Conservation (phyloP, 2,888 invertebrate species). For the Lasius fuliginosus region DNA sequence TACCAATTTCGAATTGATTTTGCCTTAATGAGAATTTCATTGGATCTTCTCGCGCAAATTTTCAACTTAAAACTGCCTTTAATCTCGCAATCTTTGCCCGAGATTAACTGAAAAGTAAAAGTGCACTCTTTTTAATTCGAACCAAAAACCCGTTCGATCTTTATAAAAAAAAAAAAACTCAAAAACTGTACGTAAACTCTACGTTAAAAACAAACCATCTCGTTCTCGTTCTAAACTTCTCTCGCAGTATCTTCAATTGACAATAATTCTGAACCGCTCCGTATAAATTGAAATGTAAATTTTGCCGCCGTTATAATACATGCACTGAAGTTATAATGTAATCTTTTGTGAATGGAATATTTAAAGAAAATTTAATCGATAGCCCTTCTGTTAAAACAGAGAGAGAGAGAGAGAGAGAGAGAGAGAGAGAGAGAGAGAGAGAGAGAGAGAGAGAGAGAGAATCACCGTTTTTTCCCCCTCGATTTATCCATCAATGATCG, state of each 20-base stretch:
- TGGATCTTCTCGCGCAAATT: conserved; percentile 15
- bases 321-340: conserved; percentile 5
- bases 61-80: conserved; percentile 1
- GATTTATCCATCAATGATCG: neutral
- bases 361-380: conserved; percentile 14
- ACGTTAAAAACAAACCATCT: conserved; percentile 33
- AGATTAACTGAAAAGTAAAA: conserved; percentile 9
- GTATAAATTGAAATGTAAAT: conserved; percentile 46
- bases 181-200: neutral
- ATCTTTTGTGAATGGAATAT: conserved; percentile 35
- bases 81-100: neutral
- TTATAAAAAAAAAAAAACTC: neutral
- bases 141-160: neutral
- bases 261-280: conserved; percentile 15
- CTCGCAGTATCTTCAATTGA: neutral
- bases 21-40: conserved; percentile 43
- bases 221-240: neutral
- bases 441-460: too few species aligned
- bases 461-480: neutral
- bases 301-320: conserved; percentile 1
- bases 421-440: too few species aligned
- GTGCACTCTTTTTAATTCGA: neutral
- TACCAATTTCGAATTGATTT: conserved; percentile 47
- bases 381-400: neutral
- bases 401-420: too few species aligned